Percentiles rank a stretch among this genome's conserved stretches.
phyloP scores from a whole-genome alignment of 2,113 vertebrate genomes.

The Etia nguti region DNA sequence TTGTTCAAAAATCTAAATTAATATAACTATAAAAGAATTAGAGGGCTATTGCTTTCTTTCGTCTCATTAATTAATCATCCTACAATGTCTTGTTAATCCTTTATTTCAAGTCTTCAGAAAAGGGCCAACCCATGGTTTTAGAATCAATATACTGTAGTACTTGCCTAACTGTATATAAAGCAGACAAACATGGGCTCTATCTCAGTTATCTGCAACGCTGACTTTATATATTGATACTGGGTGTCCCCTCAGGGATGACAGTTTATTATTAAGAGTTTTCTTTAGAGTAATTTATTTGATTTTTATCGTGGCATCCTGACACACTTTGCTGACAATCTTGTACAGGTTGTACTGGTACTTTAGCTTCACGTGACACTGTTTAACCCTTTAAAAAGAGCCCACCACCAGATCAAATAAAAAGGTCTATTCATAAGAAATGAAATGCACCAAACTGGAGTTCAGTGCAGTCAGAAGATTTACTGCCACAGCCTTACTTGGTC shows the following conservation, averaged over 20 bases:
- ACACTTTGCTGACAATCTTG: neutral
- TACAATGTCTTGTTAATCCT: neutral
- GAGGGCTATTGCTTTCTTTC: neutral
- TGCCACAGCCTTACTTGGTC: neutral
- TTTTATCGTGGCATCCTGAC: neutral
- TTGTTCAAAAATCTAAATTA: neutral
- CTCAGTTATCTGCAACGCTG: neutral
- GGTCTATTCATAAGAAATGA: neutral
- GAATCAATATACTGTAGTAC: neutral
- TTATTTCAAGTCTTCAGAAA: neutral
- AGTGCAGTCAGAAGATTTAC: neutral
- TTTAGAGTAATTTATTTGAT: neutral
- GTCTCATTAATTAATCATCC: neutral
- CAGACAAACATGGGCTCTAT: neutral
- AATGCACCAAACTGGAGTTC: neutral
- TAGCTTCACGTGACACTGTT: neutral
- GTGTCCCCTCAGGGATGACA: neutral
- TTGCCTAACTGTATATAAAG: neutral
- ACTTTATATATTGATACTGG: neutral
- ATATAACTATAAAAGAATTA: neutral
- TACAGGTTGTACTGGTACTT: neutral
- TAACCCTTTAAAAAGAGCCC: neutral
- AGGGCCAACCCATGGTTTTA: neutral
- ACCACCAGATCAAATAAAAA: neutral
- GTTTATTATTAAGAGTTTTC: neutral